Base-by-base conservation (phyloP, 2,797 vertebrate genomes). In the Cercopithecus hamlyni region DNA sequence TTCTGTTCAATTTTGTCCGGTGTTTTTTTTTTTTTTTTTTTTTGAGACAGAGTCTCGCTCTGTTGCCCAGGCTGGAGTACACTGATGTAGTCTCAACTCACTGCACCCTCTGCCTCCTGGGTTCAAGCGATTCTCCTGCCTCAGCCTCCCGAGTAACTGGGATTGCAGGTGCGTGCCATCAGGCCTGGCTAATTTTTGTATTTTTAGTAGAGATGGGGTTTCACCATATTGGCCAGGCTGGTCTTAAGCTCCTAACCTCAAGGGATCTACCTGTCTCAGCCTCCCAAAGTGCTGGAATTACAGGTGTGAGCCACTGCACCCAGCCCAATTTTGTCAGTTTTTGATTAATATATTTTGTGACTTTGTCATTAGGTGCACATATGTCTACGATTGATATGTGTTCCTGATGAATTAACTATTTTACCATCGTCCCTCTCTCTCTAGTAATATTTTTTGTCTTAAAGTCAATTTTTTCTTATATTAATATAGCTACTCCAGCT, bases 371-470 rank as follows among this genome's bases (percentile, higher is more conserved):
- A 95, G 6, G 39, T 92, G 55, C n/a, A 27, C 57, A 33, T 45
- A 30, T 80, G 26, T 89, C 93, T 61, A 14, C 72, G 82, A 64
- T 89, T 93, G 26, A 88, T 93, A 57, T 7, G 26, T 58, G 58
- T 94, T 64, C 30, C 27, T 82, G 6, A 93, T 88, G 52, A 90
- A 84, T 64, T 61, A 92, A 17, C 26, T 48, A 15, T 76, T 89
- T 91, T 94, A 24, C 58, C 6, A 2, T 92, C 93, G 26, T 79
- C 11, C 30, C 33, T 88, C 19, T 91, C 26, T 91, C 5, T 95
- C 14, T 64, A 80, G n/a, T 88, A 86, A 79, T 92, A 93, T 14
- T 95, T 93, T 88, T 88, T 94, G 20, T 86, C 64, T 80, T 84
- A 61, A 80, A 67, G 11, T 83, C 26, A 86, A 3, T 22, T 80